Evolutionary conservation across 2,888 invertebrate species (phyloP).

Genomic region (Drosophila falleni): DNA sequence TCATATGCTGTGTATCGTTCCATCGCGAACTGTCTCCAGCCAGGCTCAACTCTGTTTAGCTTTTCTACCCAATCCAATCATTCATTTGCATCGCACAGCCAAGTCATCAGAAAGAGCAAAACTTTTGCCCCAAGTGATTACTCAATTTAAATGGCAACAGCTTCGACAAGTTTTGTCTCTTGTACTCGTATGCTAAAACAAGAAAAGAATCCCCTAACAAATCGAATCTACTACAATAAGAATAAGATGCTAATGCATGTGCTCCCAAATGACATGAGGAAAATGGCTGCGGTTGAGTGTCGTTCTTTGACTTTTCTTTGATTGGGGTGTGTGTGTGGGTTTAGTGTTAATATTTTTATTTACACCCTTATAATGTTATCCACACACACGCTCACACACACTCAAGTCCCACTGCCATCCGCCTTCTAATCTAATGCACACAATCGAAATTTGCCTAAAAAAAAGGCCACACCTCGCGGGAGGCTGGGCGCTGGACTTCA

Average conservation of each 20-base stretch:
- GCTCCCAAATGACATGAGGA: slow-evolving; percentile 63
- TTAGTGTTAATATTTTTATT: slow-evolving; percentile 80
- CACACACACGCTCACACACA: slow-evolving; percentile 36
- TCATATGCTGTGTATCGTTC: background rate
- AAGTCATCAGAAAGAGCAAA: slow-evolving; percentile 39
- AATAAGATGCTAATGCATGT: slow-evolving; percentile 76
- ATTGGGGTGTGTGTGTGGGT: slow-evolving; percentile 46
- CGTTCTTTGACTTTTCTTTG: slow-evolving; percentile 26
- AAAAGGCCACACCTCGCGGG: slow-evolving; percentile 63
- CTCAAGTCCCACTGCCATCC: slow-evolving; percentile 23
- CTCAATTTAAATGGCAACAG: slow-evolving; percentile 77
- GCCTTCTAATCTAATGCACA: slow-evolving; percentile 66
- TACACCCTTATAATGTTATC: slow-evolving; percentile 76
- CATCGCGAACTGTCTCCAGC: slow-evolving; percentile 1
- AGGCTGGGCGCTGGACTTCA: slow-evolving; percentile 33
- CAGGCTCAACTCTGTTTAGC: slow-evolving; percentile 1
- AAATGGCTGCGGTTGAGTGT: slow-evolving; percentile 52
- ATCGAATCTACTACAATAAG: slow-evolving; percentile 51
- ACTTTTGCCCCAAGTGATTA: slow-evolving; percentile 78
- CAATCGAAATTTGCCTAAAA: slow-evolving; percentile 76
- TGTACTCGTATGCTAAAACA: slow-evolving; percentile 30
- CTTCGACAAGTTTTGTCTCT: slow-evolving; percentile 11
- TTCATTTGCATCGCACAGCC: slow-evolving; percentile 53
- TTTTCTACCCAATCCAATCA: slow-evolving; percentile 42
- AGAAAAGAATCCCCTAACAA: slow-evolving; percentile 38